phyloP scores from a whole-genome alignment of 2,888 invertebrate species.

The Caradrina kadenii region DNA sequence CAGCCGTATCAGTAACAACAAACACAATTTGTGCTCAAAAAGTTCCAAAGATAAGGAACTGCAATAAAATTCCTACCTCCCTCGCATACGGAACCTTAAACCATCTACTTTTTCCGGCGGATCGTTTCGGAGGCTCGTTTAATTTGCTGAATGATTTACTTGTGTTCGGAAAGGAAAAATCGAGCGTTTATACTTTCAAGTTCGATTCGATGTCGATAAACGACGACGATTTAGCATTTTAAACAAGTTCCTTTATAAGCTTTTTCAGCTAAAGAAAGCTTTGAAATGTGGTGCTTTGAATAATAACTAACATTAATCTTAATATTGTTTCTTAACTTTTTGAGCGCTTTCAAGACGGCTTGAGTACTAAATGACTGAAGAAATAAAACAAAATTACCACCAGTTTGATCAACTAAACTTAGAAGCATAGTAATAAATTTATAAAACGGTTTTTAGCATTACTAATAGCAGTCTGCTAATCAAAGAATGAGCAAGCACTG shows the following conservation, averaged over 20 bases:
- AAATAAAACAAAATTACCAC: too few relatives aligned
- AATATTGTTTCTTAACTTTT: too few relatives aligned
- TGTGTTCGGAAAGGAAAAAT: conserved; percentile 61
- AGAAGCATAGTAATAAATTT: too few relatives aligned
- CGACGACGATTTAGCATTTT: conserved; percentile 56
- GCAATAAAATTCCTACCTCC: background rate
- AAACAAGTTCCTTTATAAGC: conserved; percentile 41
- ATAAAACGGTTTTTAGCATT: too few relatives aligned
- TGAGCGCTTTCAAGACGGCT: too few relatives aligned
- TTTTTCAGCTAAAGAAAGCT: too few relatives aligned
- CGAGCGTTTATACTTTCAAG: conserved; percentile 58
- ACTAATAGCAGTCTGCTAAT: too few relatives aligned
- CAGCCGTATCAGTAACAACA: background rate
- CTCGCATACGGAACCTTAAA: conserved; percentile 55
- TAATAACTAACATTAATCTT: too few relatives aligned
- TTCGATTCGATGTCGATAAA: conserved; percentile 53
- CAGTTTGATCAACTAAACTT: too few relatives aligned
- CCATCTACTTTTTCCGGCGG: conserved; percentile 56
- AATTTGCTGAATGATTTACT: conserved; percentile 73
- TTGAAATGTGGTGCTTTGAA: too few relatives aligned
- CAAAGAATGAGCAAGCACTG: background rate
- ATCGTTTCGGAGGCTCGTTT: conserved; percentile 66
- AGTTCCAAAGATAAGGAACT: background rate
- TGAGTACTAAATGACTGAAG: too few relatives aligned
- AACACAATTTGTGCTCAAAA: background rate